A percentile compares a stretch with the other conserved stretches of the same genome.
Conservation (phyloP, 2,113 vertebrate species). For the Glaucidium brasilianum region DNA sequence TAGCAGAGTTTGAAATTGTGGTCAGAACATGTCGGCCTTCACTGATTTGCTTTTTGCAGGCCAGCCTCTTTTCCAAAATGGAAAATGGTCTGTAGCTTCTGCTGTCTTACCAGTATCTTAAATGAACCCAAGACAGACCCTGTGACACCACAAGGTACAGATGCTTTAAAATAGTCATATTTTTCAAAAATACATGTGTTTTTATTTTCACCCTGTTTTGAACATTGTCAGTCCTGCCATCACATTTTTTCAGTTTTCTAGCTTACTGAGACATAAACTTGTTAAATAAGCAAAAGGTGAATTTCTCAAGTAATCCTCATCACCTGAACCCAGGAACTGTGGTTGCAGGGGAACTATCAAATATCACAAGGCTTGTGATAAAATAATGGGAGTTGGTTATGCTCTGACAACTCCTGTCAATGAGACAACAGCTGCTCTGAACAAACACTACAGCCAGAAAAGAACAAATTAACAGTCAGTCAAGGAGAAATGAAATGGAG, state of each 20-base stretch:
- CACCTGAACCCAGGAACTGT: background rate
- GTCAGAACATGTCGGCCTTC: background rate
- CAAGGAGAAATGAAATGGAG: background rate
- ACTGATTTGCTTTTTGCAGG: background rate
- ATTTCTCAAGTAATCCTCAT: background rate
- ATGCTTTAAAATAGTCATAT: background rate
- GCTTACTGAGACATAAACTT: background rate
- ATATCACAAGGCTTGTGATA: background rate
- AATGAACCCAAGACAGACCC: background rate
- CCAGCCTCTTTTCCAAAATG: background rate
- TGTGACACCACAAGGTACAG: background rate
- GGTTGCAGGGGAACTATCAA: background rate
- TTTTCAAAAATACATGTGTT: accelerated
- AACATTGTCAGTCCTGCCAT: background rate
- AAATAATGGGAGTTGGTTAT: background rate
- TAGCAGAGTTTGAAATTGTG: background rate
- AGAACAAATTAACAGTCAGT: background rate
- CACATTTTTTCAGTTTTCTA: background rate
- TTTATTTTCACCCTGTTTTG: background rate
- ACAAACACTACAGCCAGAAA: background rate
- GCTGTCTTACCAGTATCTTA: background rate
- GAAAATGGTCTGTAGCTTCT: background rate
- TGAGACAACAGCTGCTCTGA: background rate
- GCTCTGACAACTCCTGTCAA: background rate
- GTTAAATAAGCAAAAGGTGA: background rate